Evolutionary conservation across 2,888 invertebrate genomes (phyloP).

Genomic region (Aelia acuminata): DNA sequence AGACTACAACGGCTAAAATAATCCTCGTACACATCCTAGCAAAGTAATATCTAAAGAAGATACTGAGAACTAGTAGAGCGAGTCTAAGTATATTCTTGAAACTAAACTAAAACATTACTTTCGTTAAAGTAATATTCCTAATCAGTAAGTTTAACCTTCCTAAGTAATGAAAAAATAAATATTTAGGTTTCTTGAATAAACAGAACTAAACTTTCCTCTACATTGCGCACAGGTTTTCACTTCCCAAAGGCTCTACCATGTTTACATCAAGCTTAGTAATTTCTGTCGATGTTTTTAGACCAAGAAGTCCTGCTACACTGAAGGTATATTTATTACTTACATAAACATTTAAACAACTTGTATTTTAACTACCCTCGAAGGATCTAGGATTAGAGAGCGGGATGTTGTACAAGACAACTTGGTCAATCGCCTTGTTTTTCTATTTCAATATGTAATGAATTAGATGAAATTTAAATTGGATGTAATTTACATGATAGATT

Average conservation of each 20-base stretch:
- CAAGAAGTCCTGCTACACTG: neutral
- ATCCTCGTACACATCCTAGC: no score
- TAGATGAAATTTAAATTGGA: no score
- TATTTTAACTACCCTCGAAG: no score
- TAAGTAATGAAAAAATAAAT: neutral
- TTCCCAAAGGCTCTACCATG: neutral
- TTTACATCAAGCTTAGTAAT: no score
- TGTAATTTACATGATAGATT: no score
- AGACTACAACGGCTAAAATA: neutral
- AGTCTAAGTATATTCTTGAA: neutral
- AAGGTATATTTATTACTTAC: neutral
- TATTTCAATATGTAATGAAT: no score
- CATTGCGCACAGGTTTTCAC: neutral
- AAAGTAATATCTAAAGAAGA: no score
- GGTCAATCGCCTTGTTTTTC: no score
- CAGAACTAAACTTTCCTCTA: neutral
- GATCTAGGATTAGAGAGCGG: no score
- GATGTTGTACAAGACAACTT: no score
- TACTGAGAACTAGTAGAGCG: no score
- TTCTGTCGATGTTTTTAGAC: neutral
- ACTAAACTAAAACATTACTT: neutral
- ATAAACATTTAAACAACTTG: neutral
- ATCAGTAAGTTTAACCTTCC: neutral
- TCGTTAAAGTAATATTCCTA: neutral
- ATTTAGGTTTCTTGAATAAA: neutral